phyloP scores from a whole-genome alignment of 1,140 invertebrate genomes.

The Anagrus nilaparvatae region DNA sequence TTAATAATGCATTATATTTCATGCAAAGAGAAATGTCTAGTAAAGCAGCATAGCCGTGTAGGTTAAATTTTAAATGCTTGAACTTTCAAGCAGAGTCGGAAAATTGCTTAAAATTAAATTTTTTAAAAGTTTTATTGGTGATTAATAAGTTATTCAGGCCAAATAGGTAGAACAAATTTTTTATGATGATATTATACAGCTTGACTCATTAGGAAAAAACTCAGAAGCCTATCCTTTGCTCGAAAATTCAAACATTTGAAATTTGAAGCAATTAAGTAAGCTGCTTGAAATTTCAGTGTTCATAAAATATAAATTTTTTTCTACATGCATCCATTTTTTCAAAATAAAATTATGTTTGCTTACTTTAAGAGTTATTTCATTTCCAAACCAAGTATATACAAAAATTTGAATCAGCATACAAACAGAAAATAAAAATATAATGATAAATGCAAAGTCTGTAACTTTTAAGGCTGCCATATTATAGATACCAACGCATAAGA shows the following conservation, averaged over 20 bases:
- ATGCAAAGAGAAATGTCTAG: no score
- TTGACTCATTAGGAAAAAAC: no score
- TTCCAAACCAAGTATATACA: slow-evolving; percentile 49
- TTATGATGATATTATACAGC: no score
- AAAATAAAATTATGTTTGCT: slow-evolving; percentile 6
- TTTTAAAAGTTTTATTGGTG: no score
- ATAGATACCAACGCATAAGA: slow-evolving; percentile 18
- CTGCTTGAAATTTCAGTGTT: not conserved
- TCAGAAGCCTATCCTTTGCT: not conserved
- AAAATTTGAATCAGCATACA: slow-evolving; percentile 34
- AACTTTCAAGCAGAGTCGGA: no score
- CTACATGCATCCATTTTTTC: not conserved
- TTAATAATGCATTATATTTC: no score
- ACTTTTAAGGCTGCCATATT: slow-evolving; percentile 28
- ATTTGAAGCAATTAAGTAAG: not conserved
- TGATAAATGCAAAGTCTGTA: slow-evolving; percentile 32
- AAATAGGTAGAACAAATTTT: no score
- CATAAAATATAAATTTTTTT: not conserved
- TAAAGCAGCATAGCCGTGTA: no score
- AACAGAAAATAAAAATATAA: slow-evolving; percentile 16
- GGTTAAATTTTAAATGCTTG: no score
- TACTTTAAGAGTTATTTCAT: slow-evolving; percentile 45
- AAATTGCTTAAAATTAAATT: no score
- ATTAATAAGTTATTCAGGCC: no score
- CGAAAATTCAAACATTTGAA: not conserved